Base-by-base conservation (phyloP, 2,888 invertebrate species). In the Automeris io region DNA sequence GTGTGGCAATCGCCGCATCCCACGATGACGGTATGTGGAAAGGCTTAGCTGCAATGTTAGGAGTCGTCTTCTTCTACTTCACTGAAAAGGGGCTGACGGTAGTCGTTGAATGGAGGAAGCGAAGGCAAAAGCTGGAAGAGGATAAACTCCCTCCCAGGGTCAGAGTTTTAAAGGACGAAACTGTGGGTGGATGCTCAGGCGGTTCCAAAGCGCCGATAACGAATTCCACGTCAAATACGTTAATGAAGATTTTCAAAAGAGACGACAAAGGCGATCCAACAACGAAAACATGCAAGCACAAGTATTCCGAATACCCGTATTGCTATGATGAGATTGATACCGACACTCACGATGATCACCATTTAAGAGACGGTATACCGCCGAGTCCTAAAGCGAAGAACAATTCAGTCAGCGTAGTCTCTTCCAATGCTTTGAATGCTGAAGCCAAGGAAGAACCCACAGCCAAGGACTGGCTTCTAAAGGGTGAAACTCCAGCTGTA, bases 21-120 rank as follows among this genome's bases (percentile, higher is more conserved):
- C 92, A 95, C 52, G 88, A 90, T 24, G 88, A 90, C 43, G 94
- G 93, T 53, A 93, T 95, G 85, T 94, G 92, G 91, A 95, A 95
- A 66, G 97, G 97, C 1, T 80, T 97, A 16, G 92, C 93, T 0
- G 94, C 94, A 1, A 91, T 95, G 85, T 39, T 87, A 1, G 96
- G 97, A 1, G 90, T 98, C 2, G 92, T 95, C 5, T 90, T 96
- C 74, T 97, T 97, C 85, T 97, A 97, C 69, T 90, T 96, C 49
- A 93, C 93, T 3, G 97, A 98, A 68, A 93, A 95, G 61, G 90
- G 93, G 0, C 76, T 96, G 19, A 93, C 92, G 3, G 89, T 95
- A 46, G 89, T 93, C 3, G 92, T 93, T 0, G 95, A 95, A 58
- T 95, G 94, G 93, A 88, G 94, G 32, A 94, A 94, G 57, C 85